Evolutionary conservation across 2,113 vertebrate species (phyloP), one percentile per base, ranked within the genome.

Genomic region (Aptenodytes forsteri): DNA sequence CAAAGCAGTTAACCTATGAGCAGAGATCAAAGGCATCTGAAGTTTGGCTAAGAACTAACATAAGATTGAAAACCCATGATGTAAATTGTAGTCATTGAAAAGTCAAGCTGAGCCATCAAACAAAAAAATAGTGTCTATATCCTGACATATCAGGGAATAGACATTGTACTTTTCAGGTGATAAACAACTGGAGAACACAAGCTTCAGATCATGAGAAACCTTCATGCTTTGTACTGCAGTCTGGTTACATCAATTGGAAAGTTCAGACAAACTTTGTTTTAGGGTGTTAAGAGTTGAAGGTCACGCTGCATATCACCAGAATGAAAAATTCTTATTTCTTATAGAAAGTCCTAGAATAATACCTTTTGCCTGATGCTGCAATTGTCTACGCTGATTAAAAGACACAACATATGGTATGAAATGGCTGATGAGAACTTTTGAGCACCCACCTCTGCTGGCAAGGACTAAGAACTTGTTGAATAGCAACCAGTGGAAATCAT

Each of bases 61-160:
- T 1, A 47, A 65, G 85, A 93, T 59, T 75, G 90, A 96, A 91
- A 93, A 36, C 61, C 62, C 67, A 13, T 9, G 7, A 93, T 88
- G 81, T 89, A 94, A 95, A 95, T 93, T 95, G 78, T 40, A 94
- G 96, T 80, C 94, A 87, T 89, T 93, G 90, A 79, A 75, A 93
- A 97, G 93, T 88, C 93, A 91, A 80, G 83, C 79, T 62, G 82
- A 88, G 87, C 91, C 85, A 90, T 94, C 83, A 94, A 90, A 91
- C 83, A 95, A 73, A 89, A 89, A 95, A 72, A 49, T 56, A 92
- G 80, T 32, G 56, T 30, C 92, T 91, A 16, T n/a, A 82, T 32
- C 56, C 92, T 89, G 91, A 84, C 92, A 76, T 58, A 81, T 91
- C 97, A 87, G 91, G 69, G 89, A 96, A 61, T 0, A 97, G 91